Evolutionary conservation across 1,140 invertebrate species (phyloP), one percentile per base, ranked within the genome.

Genomic region (Zaprionus ghesquierei): DNA sequence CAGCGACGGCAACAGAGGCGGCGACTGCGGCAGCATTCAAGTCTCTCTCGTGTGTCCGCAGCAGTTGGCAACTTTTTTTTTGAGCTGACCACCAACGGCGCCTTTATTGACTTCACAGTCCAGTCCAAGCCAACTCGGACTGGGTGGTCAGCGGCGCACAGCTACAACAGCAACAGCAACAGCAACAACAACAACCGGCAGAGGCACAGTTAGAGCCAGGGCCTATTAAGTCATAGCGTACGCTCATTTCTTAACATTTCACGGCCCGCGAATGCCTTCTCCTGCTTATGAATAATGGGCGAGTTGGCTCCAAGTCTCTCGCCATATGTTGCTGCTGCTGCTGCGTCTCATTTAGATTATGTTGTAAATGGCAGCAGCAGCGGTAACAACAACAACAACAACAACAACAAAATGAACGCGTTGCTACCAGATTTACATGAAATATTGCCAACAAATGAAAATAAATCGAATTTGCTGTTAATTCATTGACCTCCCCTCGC

Each of bases 171-270:
- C 50, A 66, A 35, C 29, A 66, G 33, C 62, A 56, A 15, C 56
- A 69, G 22, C 78, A 80, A 49, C 69, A 65, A 15, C 53, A 60
- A 5, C 64, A 59, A 27, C 33, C 50, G 27, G 46, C 49, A 31
- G 23, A 63, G 61, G 49, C 80, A 59, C 49, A 77, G 64, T 63
- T 70, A 38, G 75, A 58, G 65, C 53, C 63, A 58, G 68, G 78
- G 85, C 89, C 89, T 91, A 91, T 91, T 91, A 91, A 91, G 89
- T 91, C 89, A 91, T 91, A 91, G 89, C 68, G 60, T 59, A 72
- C 60, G 72, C 81, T 76, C 72, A 79, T 81, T 81, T 85, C 75
- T 69, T 77, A 80, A 84, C 68, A 84, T 75, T 89, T 89, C 85
- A 89, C 84, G 87, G 84, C 80, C 78, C n/a, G 35, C n/a, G n/a